A percentile compares a stretch with the other conserved stretches of the same genome.
These are phyloP conservation scores for Dysdera silvatica DNA, from an alignment of 1,140 invertebrate genomes.

Conservation along the genomic window DNA sequence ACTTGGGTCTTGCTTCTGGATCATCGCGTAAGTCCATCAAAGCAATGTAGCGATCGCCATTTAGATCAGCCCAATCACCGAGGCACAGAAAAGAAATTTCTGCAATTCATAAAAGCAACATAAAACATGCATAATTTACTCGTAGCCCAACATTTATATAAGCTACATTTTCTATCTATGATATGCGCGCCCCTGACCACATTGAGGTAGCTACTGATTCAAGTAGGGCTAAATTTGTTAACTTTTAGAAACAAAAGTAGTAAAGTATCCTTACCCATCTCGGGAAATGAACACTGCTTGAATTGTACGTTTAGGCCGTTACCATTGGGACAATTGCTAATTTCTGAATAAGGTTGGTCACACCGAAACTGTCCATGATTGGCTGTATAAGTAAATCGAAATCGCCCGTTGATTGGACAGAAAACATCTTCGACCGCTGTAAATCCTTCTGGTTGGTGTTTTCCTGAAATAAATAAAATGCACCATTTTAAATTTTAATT, in stretches of 20 bases:
- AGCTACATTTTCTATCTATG: too few relatives aligned
- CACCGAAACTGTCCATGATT: slow-evolving; percentile 49
- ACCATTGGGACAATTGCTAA: slow-evolving; percentile 58
- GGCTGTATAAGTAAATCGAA: slow-evolving; percentile 54
- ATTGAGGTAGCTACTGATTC: too few relatives aligned
- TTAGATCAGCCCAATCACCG: slow-evolving; percentile 55
- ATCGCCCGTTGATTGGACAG: slow-evolving; percentile 59
- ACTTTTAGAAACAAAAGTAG: too few relatives aligned
- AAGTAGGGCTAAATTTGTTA: too few relatives aligned
- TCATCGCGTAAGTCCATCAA: slow-evolving; percentile 51
- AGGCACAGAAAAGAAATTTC: slow-evolving; percentile 54
- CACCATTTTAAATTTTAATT: neutral
- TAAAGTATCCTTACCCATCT: slow-evolving; percentile 51
- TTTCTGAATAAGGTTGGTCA: slow-evolving; percentile 51
- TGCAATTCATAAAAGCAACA: neutral
- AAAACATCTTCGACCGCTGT: slow-evolving; percentile 49
- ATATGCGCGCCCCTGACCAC: too few relatives aligned
- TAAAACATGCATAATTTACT: too few relatives aligned
- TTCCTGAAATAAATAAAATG: slow-evolving; percentile 27
- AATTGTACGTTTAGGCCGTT: slow-evolving; percentile 54
- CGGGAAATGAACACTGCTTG: slow-evolving; percentile 51
- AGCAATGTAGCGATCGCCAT: slow-evolving; percentile 53
- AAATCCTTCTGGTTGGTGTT: slow-evolving; percentile 31
- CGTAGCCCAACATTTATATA: too few relatives aligned
- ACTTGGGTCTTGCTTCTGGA: slow-evolving; percentile 50